Evolutionary conservation across 1,140 invertebrate species (phyloP), one percentile per base, ranked within the genome.

Genomic region (Scaptodrosophila lebanonensis): DNA sequence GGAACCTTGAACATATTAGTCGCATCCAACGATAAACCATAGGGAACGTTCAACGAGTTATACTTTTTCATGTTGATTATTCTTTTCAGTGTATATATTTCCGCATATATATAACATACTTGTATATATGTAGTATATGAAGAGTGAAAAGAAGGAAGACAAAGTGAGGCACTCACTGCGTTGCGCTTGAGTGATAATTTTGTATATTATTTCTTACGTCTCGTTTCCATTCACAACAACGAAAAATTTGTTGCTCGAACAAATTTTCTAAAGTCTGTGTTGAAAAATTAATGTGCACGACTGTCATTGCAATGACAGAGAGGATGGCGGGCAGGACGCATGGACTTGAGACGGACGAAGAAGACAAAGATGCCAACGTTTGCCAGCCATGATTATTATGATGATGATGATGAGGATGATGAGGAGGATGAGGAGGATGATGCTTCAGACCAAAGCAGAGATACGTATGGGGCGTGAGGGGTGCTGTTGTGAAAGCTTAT

Each of bases 271-370:
- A 79, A 79, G 65, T 66, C 73, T 77, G 53, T 58, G 75, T 63
- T 79, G 75, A 82, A 79, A 79, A 79, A 79, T 79, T 69, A 79
- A 79, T 79, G 73, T 82, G 73, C 75, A 67, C 73, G 68, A 69
- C 73, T 82, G 73, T 82, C 75, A 82, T 43, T 82, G 75, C 64
- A 79, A 33, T 82, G 75, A 79, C 73, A 79, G 68, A 67, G 72
- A 66, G 71, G 64, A 66, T 49, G 62, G 35, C 43, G 59, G 32
- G 61, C 36, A 40, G 49, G 44, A 35, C 47, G 47, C 63, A 61
- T 58, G 60, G 43, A 53, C 38, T 17, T 15, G 33, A 20, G 17
- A 42, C n/a, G 25, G 27, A 36, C 22, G 22, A 25, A 3, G 22
- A 25, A 8, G 22, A n/a, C n/a, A n/a, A n/a, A n/a, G n/a, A n/a